These are phyloP conservation scores for Gordius sp. DNA, from an alignment of 2,888 invertebrate genomes.

Conservation along the genomic window DNA sequence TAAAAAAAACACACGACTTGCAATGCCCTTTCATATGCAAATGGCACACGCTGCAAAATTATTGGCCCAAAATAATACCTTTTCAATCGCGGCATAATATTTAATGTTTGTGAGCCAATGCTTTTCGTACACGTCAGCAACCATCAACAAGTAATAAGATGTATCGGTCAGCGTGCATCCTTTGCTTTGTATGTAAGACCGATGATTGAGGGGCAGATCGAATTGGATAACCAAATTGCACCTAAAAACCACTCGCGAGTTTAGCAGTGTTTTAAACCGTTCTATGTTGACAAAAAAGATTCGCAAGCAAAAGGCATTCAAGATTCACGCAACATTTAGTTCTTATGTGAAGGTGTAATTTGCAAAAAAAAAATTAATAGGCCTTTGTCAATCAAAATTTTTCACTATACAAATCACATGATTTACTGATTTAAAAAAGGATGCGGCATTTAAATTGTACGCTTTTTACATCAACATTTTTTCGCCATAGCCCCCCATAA, in stretches of 20 bases:
- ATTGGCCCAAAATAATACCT: conserved; percentile 17
- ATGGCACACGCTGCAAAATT: too few species aligned
- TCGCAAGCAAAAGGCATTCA: too few species aligned
- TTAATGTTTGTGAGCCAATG: conserved; percentile 29
- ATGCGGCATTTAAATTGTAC: background rate
- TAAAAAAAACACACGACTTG: conserved; percentile 26
- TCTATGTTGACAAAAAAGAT: too few species aligned
- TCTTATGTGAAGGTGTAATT: too few species aligned
- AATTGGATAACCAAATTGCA: conserved; percentile 72
- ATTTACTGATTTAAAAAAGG: background rate
- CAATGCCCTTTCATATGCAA: background rate
- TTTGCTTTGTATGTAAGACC: conserved; percentile 59
- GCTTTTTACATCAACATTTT: background rate
- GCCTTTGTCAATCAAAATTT: background rate
- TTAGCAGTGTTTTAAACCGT: too few species aligned
- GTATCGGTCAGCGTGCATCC: conserved; percentile 52
- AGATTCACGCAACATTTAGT: background rate
- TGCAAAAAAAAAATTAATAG: too few species aligned
- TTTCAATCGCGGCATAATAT: conserved; percentile 23
- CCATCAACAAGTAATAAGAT: conserved; percentile 47
- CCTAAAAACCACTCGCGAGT: too few species aligned
- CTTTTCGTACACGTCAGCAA: conserved; percentile 35
- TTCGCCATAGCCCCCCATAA: background rate
- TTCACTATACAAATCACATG: background rate
- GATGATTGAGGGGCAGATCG: conserved; percentile 37